These are phyloP conservation scores for Drosophila nigricruria DNA, from an alignment of 2,888 invertebrate genomes.

Conservation along the genomic window DNA sequence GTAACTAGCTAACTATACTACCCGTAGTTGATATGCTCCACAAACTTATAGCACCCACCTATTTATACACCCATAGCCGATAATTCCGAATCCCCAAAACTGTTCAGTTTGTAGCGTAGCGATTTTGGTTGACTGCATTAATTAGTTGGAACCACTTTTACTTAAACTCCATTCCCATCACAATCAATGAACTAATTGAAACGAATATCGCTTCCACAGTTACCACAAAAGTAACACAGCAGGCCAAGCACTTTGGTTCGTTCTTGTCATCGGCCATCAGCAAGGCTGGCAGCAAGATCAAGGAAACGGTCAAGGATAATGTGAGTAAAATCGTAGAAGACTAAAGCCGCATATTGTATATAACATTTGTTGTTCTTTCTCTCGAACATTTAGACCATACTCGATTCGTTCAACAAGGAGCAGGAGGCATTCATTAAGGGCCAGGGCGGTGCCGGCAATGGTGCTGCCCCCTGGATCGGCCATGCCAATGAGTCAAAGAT, in stretches of 20 bases:
- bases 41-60: neutral
- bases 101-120: constrained; percentile 65
- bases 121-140: constrained; percentile 48
- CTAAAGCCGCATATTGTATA: neutral
- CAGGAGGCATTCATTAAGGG: constrained; percentile 98
- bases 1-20: constrained; percentile 35
- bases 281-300: constrained; percentile 98
- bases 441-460: constrained; percentile 90
- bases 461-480: constrained; percentile 96
- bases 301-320: constrained; percentile 98
- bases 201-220: constrained; percentile 86
- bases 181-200: constrained; percentile 24
- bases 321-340: constrained; percentile 87
- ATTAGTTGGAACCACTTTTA: constrained; percentile 43
- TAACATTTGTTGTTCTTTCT: neutral
- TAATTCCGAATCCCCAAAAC: constrained; percentile 7
- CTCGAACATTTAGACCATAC: constrained; percentile 90
- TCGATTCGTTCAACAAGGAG: constrained; percentile 98
- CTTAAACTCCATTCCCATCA: neutral
- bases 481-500: constrained; percentile 97
- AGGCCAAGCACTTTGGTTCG: constrained; percentile 95
- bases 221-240: constrained; percentile 94
- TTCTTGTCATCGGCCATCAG: constrained; percentile 98
- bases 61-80: constrained; percentile 26
- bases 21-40: constrained; percentile 37